Evolutionary conservation across 2,797 vertebrate genomes (phyloP).

Genomic region (Dendrocincla fuliginosa): DNA sequence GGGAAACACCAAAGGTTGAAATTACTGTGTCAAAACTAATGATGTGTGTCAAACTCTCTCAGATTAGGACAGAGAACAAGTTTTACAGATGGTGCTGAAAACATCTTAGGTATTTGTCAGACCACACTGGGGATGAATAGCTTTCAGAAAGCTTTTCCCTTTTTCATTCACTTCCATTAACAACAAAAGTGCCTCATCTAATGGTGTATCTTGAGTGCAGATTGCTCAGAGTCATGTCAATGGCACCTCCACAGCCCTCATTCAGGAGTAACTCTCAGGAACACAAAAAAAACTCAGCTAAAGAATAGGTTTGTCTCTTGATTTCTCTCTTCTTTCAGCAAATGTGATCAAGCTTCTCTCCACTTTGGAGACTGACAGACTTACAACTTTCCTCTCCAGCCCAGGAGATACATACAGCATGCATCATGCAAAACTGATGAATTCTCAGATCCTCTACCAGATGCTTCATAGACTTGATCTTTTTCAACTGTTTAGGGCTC

Average conservation of each 20-base stretch:
- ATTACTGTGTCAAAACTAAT: constrained; percentile 40
- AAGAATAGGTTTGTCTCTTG: constrained; percentile 7
- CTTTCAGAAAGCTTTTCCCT: constrained; percentile 23
- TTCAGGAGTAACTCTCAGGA: constrained; percentile 27
- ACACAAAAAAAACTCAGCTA: constrained; percentile 33
- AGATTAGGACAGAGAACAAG: background rate
- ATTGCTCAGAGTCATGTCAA: constrained; percentile 34
- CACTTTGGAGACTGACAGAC: constrained; percentile 21
- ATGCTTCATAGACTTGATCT: constrained; percentile 59
- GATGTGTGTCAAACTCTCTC: background rate
- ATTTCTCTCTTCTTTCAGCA: constrained; percentile 9
- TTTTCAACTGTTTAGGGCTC: constrained; percentile 48
- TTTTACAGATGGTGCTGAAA: constrained; percentile 34
- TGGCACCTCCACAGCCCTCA: constrained; percentile 10
- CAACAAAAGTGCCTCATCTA: constrained; percentile 40
- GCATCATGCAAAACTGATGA: constrained; percentile 40
- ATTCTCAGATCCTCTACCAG: constrained; percentile 30
- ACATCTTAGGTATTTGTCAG: constrained; percentile 30
- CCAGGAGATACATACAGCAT: constrained; percentile 26
- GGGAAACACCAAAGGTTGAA: background rate
- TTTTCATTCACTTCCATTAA: constrained; percentile 42
- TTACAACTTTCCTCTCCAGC: constrained; percentile 34
- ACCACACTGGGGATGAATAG: background rate
- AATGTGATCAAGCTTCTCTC: constrained; percentile 31
- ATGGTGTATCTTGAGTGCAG: constrained; percentile 18